phyloP scores from a whole-genome alignment of 2,888 invertebrate genomes.

The Molorchus minor region DNA sequence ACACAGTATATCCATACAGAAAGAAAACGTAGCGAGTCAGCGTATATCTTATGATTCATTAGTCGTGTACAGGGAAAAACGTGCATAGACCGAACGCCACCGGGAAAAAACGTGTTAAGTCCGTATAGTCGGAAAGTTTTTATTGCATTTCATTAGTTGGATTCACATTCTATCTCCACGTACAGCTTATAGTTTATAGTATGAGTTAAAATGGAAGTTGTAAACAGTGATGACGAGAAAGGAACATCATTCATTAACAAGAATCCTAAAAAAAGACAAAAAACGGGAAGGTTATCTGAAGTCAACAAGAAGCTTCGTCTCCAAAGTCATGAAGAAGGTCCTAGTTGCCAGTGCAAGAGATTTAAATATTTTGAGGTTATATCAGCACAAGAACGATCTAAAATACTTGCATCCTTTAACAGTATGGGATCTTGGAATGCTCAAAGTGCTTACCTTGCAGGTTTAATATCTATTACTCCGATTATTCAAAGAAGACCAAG shows the following conservation, averaged over 20 bases:
- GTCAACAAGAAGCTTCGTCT: not conserved
- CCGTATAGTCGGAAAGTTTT: not conserved
- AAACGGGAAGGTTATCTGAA: slow-evolving; percentile 6
- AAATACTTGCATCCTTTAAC: slow-evolving; percentile 12
- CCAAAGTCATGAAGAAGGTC: slow-evolving; percentile 9
- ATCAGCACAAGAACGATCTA: slow-evolving; percentile 2
- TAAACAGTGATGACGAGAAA: slow-evolving; percentile 16
- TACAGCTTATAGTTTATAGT: not conserved
- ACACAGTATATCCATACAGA: too few relatives aligned
- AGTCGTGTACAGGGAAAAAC: not conserved
- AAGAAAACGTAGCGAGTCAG: too few relatives aligned
- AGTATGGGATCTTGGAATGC: slow-evolving; percentile 2
- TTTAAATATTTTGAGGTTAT: slow-evolving; percentile 10
- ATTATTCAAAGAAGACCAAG: not conserved
- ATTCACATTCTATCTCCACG: not conserved
- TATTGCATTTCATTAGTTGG: not conserved
- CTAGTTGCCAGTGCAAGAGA: slow-evolving; percentile 12
- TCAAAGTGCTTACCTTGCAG: slow-evolving; percentile 2
- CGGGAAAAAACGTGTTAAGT: not conserved
- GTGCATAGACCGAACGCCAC: not conserved
- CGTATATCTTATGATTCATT: not conserved
- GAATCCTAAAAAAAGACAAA: not conserved
- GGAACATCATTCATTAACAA: slow-evolving; percentile 1
- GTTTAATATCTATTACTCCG: slow-evolving; percentile 2
- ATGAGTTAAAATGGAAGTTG: slow-evolving; percentile 7